phyloP scores from a whole-genome alignment of 2,113 vertebrate genomes.

The Solea senegalensis region DNA sequence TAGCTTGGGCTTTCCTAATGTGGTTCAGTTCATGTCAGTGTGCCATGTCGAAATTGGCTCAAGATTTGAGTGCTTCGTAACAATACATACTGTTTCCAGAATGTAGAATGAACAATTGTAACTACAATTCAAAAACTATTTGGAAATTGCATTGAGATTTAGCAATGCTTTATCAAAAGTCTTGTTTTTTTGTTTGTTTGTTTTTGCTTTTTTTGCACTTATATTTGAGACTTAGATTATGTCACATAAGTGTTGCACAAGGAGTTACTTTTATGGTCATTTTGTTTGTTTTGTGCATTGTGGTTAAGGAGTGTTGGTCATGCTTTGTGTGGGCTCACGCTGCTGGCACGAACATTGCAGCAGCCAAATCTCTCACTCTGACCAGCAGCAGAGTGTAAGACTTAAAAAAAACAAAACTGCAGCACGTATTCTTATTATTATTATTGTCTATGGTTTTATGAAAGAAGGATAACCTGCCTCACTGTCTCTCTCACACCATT shows the following conservation, averaged over 20 bases:
- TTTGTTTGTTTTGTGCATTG: slow-evolving; percentile 35
- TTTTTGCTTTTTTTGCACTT: neutral
- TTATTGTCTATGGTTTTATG: slow-evolving; percentile 45
- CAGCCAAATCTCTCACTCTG: slow-evolving; percentile 35
- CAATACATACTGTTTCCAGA: neutral
- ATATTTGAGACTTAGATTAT: slow-evolving; percentile 15
- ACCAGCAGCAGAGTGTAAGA: slow-evolving; percentile 28
- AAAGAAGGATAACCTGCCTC: slow-evolving; percentile 44
- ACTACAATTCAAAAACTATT: too few relatives aligned
- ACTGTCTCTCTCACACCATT: slow-evolving; percentile 41
- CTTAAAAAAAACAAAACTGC: slow-evolving; percentile 35
- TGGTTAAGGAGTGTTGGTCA: slow-evolving; percentile 44
- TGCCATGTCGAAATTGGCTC: neutral
- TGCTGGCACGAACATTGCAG: slow-evolving; percentile 25
- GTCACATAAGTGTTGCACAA: slow-evolving; percentile 30
- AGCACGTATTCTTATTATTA: slow-evolving; percentile 11
- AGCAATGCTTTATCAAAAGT: slow-evolving; percentile 22
- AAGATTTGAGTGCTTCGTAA: neutral
- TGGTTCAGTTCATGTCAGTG: neutral
- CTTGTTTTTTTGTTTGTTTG: too few relatives aligned
- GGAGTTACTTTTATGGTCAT: slow-evolving; percentile 21
- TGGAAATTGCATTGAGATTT: neutral
- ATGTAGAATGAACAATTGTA: neutral
- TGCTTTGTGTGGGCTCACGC: slow-evolving; percentile 13
- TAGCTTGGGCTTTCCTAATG: too few relatives aligned